Conservation (phyloP, 2,113 vertebrate genomes). For the Mixornis gularis region DNA sequence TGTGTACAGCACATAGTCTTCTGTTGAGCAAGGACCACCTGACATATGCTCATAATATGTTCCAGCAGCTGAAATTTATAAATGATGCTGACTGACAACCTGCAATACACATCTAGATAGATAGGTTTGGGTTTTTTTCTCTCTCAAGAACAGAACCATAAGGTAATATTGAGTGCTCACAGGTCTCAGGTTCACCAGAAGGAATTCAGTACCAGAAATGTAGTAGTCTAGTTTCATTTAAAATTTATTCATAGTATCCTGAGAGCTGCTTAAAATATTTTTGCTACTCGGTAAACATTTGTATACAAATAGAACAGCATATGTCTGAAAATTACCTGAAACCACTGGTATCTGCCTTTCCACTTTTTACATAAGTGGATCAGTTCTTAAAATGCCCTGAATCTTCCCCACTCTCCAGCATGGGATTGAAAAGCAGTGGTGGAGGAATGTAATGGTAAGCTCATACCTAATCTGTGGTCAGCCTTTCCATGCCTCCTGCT, state of each 20-base stretch:
- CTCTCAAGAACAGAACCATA: neutral
- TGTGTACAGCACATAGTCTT: rapidly evolving
- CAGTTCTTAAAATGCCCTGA: neutral
- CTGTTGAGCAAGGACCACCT: neutral
- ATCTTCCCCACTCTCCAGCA: neutral
- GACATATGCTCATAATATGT: neutral
- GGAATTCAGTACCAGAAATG: neutral
- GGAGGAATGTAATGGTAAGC: neutral
- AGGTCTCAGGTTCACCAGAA: neutral
- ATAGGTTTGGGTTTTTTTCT: neutral
- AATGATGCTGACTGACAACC: neutral
- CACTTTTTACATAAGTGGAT: neutral
- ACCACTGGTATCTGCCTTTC: neutral
- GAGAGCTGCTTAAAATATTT: neutral
- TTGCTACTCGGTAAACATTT: neutral
- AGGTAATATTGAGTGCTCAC: rapidly evolving
- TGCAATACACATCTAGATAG: neutral
- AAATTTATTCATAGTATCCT: neutral
- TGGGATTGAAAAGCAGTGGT: neutral
- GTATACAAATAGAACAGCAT: neutral
- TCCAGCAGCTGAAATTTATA: neutral
- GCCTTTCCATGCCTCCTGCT: neutral
- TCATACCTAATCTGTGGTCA: neutral
- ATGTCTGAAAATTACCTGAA: neutral
- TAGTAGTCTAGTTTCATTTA: neutral